Percentiles rank a stretch among this genome's conserved stretches.
Conservation (phyloP, 2,797 vertebrate species). For the Sphenodon punctatus region DNA sequence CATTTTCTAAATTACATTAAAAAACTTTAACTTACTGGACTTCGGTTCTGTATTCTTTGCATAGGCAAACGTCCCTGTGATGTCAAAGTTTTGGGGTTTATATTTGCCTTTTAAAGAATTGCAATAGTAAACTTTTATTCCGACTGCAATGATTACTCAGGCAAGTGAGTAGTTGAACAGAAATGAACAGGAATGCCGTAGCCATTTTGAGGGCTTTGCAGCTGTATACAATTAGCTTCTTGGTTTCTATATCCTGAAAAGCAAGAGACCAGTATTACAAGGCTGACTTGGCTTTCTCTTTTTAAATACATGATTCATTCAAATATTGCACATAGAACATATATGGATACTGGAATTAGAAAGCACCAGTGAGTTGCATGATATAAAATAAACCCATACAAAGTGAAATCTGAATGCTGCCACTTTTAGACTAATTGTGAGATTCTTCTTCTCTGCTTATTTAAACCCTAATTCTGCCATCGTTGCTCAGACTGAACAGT, state of each 20-base stretch:
- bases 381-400: conserved; percentile 34
- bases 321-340: background rate
- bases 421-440: conserved; percentile 52
- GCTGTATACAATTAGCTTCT: conserved; percentile 39
- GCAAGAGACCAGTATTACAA: conserved; percentile 37
- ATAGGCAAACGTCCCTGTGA: conserved; percentile 22
- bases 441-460: conserved; percentile 27
- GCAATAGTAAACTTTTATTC: background rate
- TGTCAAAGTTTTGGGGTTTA: background rate
- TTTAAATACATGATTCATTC: conserved; percentile 61
- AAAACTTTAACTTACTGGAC: conserved; percentile 23
- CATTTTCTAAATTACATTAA: background rate
- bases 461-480: conserved; percentile 39
- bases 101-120: conserved; percentile 31
- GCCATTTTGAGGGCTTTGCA: conserved; percentile 51
- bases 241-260: conserved; percentile 39
- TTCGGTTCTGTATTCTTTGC: conserved; percentile 9
- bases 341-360: background rate
- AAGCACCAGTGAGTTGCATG: conserved; percentile 45
- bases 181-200: conserved; percentile 16
- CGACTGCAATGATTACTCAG: too few relatives aligned
- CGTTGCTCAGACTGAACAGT: conserved; percentile 51
- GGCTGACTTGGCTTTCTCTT: conserved; percentile 56
- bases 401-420: conserved; percentile 24
- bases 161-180: too few relatives aligned